Conservation (phyloP, 2,113 vertebrate genomes). For the Dipodomys stephensi region DNA sequence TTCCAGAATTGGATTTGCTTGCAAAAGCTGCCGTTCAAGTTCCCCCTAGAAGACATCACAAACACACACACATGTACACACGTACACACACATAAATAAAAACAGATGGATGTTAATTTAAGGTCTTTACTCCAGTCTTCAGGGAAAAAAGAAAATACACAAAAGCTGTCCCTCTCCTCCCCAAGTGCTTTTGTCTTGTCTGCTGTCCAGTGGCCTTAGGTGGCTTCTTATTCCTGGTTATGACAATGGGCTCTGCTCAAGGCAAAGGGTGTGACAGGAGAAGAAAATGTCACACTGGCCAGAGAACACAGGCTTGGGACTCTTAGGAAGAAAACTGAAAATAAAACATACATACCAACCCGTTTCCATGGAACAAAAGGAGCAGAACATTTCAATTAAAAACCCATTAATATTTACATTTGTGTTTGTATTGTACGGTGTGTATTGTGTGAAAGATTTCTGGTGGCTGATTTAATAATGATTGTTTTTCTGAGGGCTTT, state of each 20-base stretch:
- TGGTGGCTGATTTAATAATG: not conserved
- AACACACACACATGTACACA: slow-evolving; percentile 73
- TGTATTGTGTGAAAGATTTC: not conserved
- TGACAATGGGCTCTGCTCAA: slow-evolving; percentile 48
- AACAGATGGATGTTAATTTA: slow-evolving; percentile 54
- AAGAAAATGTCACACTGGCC: not conserved
- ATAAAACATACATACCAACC: slow-evolving; percentile 5
- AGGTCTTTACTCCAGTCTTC: not conserved
- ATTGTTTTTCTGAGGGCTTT: not conserved
- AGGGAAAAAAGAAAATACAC: not conserved
- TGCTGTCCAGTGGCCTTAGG: not conserved
- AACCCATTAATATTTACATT: not conserved
- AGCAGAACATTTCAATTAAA: not conserved
- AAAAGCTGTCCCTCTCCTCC: not conserved
- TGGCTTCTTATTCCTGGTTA: slow-evolving; percentile 40
- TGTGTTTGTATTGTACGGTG: slow-evolving; percentile 4
- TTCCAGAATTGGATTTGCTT: slow-evolving; percentile 98
- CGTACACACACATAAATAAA: slow-evolving; percentile 56
- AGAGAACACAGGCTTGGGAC: slow-evolving; percentile 35
- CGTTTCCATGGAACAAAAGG: slow-evolving; percentile 35
- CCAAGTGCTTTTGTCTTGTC: slow-evolving; percentile 2
- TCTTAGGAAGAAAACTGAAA: slow-evolving; percentile 73
- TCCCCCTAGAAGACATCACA: slow-evolving; percentile 91
- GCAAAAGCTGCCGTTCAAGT: slow-evolving; percentile 97
- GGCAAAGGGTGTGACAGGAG: not conserved